These are phyloP conservation scores for Malurus alboscapulatus DNA, from an alignment of 2,113 vertebrate genomes.

Conservation along the genomic window DNA sequence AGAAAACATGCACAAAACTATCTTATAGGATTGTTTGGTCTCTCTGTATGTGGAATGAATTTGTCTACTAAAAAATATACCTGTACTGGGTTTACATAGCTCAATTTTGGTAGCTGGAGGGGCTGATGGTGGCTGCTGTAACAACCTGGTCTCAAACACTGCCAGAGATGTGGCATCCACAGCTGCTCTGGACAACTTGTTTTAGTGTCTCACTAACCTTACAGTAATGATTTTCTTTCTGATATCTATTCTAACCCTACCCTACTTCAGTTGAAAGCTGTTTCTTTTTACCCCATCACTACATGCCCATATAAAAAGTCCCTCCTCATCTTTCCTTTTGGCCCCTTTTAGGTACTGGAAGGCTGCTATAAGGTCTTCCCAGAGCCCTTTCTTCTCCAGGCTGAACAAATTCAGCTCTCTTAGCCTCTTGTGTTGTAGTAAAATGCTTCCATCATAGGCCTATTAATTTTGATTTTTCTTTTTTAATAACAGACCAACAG, in stretches of 20 bases:
- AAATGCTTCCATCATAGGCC: not conserved
- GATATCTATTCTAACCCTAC: not conserved
- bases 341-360: not conserved
- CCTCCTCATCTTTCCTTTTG: not conserved
- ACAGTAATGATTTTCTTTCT: not conserved
- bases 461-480: not conserved
- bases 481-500: not conserved
- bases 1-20: not conserved
- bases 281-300: not conserved
- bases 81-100: not conserved
- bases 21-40: not conserved
- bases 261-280: not conserved
- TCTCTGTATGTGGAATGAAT: not conserved
- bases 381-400: not conserved
- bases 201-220: not conserved
- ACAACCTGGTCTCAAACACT: not conserved
- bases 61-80: not conserved
- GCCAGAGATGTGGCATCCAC: not conserved
- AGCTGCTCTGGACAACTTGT: not conserved
- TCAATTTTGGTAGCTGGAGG: not conserved
- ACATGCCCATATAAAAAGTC: rapidly evolving
- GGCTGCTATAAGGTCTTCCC: not conserved
- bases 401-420: not conserved
- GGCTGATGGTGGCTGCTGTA: not conserved
- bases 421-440: not conserved